A percentile compares a stretch with the other conserved stretches of the same genome.
Evolutionary conservation across 1,140 invertebrate species (phyloP).

Genomic region (Saccostrea echinata): DNA sequence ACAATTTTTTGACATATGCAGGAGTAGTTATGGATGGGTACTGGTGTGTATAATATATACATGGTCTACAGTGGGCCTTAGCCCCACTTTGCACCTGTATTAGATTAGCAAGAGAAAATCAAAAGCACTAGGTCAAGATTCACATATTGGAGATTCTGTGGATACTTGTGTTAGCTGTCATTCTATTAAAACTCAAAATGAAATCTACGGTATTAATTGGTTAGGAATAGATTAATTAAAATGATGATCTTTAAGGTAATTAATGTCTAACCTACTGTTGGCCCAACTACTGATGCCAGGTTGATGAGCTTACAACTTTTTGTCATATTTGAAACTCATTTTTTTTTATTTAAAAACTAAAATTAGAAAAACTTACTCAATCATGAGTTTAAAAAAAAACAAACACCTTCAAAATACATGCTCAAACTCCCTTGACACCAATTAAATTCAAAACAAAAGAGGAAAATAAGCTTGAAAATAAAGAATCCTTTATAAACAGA

Average conservation of each 20-base stretch:
- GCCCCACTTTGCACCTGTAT: background rate
- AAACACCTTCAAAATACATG: background rate
- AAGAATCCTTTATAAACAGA: background rate
- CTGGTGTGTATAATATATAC: background rate
- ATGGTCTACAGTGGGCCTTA: background rate
- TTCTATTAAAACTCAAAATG: background rate
- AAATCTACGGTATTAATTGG: slow-evolving; percentile 20
- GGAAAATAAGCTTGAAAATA: background rate
- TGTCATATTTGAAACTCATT: background rate
- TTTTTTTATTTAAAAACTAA: too few relatives aligned
- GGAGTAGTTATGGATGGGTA: background rate
- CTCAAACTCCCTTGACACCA: slow-evolving; percentile 25
- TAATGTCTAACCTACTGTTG: background rate
- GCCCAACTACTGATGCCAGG: slow-evolving; percentile 3
- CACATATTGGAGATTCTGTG: background rate
- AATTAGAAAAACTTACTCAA: background rate
- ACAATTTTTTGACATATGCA: background rate
- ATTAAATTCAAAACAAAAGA: slow-evolving; percentile 15
- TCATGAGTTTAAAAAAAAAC: background rate
- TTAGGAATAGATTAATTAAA: background rate
- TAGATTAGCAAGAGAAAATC: background rate
- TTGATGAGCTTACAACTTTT: background rate
- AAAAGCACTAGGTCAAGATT: background rate
- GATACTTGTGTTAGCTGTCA: background rate
- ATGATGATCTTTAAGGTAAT: background rate